Evolutionary conservation across 2,888 invertebrate genomes (phyloP), one percentile per base, ranked within the genome.

Genomic region (Campoletis raptor): DNA sequence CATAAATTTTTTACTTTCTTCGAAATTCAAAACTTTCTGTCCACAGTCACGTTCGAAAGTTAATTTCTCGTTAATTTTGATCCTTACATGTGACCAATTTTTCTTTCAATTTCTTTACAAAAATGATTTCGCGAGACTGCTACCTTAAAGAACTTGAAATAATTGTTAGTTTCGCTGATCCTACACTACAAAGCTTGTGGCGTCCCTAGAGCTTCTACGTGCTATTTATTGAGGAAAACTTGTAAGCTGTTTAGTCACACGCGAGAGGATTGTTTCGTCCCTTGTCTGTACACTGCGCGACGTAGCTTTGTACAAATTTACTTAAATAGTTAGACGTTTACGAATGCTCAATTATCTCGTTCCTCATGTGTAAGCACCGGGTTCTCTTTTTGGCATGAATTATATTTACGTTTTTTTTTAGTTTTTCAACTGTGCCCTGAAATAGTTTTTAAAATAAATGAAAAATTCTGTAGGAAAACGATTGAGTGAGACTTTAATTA

Each of bases 211-310:
- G 52, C 80, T 77, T 73, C 87, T 87, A 73, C 73, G 45, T 76
- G 80, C 82, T 84, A 90, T 90, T 92, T 90, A 91, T 92, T 90
- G 89, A 87, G 83, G 87, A 85, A 87, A 90, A 90, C 89, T 91
- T 88, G 87, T 86, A 86, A 85, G 88, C 88, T 88, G 89, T 88
- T 91, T 90, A 90, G 87, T 57, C 70, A 76, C 88, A 85, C 85
- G 84, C 83, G 85, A 88, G 83, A 61, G 88, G 87, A 85, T 85
- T 79, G 74, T 69, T 61, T 24, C 52, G 54, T 73, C 72, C 73
- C 45, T 12, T 18, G 24, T 24, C 30, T 66, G 36, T 64, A 37
- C 36, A 69, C 48, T 40, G 61, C 66, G 37, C 9, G 15, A 61
- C 24, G n/a, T 40, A 40, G 66, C 18, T 18, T 37, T 66, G 37